phyloP scores from a whole-genome alignment of 2,113 vertebrate species.

The Dascyllus trimaculatus region DNA sequence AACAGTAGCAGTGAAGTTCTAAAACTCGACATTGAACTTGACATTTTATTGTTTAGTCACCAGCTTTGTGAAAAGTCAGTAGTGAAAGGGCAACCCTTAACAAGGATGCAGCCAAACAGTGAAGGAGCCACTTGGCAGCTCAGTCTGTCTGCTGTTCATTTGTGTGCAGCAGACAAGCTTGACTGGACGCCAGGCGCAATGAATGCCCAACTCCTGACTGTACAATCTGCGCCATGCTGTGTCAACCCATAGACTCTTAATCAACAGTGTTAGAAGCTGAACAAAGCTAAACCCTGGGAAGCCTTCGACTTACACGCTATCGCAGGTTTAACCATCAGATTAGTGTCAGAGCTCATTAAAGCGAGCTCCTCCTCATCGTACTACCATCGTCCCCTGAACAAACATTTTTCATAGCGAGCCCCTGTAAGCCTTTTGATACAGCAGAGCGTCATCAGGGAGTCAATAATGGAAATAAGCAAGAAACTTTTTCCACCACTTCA shows the following conservation, averaged over 20 bases:
- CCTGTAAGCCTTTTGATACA: slow-evolving; percentile 51
- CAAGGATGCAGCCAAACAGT: not conserved
- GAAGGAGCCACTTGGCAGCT: slow-evolving; percentile 28
- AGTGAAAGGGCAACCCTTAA: not conserved
- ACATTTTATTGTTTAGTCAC: not conserved
- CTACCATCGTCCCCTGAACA: not conserved
- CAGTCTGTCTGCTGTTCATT: not conserved
- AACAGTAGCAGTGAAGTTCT: not conserved
- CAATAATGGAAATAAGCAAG: slow-evolving; percentile 29
- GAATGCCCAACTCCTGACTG: slow-evolving; percentile 49
- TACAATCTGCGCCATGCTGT: slow-evolving; percentile 58
- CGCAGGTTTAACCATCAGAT: slow-evolving; percentile 59
- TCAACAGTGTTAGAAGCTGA: slow-evolving; percentile 34
- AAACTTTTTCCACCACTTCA: slow-evolving; percentile 47
- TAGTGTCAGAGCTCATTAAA: slow-evolving; percentile 73
- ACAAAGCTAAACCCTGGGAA: slow-evolving; percentile 60
- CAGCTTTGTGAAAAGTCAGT: not conserved
- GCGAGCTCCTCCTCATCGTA: slow-evolving; percentile 7
- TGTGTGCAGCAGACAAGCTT: not conserved
- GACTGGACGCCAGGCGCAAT: slow-evolving; percentile 1
- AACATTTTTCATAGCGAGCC: slow-evolving; percentile 24
- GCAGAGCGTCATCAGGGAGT: slow-evolving; percentile 10
- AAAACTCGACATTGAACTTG: not conserved
- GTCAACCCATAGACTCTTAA: slow-evolving; percentile 49
- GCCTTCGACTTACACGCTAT: slow-evolving; percentile 45